Evolutionary conservation across 2,888 invertebrate species (phyloP).

Genomic region (Latheticus oryzae): DNA sequence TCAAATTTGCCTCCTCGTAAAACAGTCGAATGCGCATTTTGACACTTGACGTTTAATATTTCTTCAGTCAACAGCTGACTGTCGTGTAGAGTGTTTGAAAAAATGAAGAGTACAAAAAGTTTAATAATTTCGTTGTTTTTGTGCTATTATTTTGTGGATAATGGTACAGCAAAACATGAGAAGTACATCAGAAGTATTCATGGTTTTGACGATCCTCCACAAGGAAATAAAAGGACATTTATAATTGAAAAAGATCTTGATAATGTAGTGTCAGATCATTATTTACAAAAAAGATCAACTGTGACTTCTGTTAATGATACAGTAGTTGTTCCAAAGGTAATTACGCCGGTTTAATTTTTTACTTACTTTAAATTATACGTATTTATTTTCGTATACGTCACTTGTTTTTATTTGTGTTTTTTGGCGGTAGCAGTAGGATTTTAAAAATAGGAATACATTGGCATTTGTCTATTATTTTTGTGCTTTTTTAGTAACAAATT

Average conservation of each 20-base stretch:
- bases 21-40: slow-evolving; percentile 16
- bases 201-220: slow-evolving; percentile 43
- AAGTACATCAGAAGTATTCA: slow-evolving; percentile 49
- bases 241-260: slow-evolving; percentile 41
- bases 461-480: too few relatives aligned
- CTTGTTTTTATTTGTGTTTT: background rate
- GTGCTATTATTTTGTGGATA: slow-evolving; percentile 46
- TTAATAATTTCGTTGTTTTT: slow-evolving; percentile 46
- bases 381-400: background rate
- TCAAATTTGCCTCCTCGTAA: slow-evolving; percentile 3
- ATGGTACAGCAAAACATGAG: slow-evolving; percentile 45
- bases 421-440: too few relatives aligned
- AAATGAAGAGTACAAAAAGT: slow-evolving; percentile 46
- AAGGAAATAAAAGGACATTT: slow-evolving; percentile 40
- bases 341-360: slow-evolving; percentile 6
- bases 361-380: background rate
- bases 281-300: slow-evolving; percentile 6
- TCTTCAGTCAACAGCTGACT: slow-evolving; percentile 45
- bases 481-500: too few relatives aligned
- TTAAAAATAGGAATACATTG: too few relatives aligned
- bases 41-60: slow-evolving; percentile 29
- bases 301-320: slow-evolving; percentile 9
- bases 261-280: background rate
- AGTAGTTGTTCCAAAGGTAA: slow-evolving; percentile 18
- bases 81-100: slow-evolving; percentile 30